Percentiles rank a stretch among this genome's conserved stretches.
Evolutionary conservation across 1,140 invertebrate species (phyloP).

Genomic region (Leucophenga varia): DNA sequence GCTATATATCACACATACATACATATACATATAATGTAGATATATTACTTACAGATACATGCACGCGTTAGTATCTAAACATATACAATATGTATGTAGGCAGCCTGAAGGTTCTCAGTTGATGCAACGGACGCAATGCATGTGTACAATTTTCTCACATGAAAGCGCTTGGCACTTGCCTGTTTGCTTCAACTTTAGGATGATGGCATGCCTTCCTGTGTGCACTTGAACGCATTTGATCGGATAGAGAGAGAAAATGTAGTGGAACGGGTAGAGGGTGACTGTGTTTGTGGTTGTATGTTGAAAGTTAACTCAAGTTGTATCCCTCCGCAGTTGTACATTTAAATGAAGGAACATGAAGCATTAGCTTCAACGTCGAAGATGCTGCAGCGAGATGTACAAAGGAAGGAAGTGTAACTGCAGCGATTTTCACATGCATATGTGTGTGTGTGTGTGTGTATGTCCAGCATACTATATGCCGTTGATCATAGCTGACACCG

Average conservation of each 20-base stretch:
- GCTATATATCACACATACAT: neutral
- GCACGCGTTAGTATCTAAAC: no score
- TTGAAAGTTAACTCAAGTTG: slow-evolving; percentile 35
- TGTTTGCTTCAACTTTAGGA: slow-evolving; percentile 3
- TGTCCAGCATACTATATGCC: slow-evolving; percentile 21
- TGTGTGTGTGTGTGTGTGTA: no score
- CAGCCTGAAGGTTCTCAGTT: slow-evolving; percentile 32
- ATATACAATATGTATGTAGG: no score
- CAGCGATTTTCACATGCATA: no score
- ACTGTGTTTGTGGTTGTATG: neutral
- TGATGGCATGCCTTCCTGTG: slow-evolving; percentile 1
- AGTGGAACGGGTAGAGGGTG: no score
- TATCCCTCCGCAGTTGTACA: slow-evolving; percentile 51
- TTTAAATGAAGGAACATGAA: slow-evolving; percentile 33
- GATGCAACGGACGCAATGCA: no score
- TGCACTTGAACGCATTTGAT: neutral
- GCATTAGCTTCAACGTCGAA: no score
- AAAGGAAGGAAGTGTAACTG: no score
- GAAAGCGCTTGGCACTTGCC: slow-evolving; percentile 5
- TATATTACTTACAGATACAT: no score
- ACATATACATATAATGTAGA: no score
- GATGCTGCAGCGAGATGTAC: no score
- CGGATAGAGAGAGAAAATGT: no score
- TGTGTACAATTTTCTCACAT: slow-evolving; percentile 52
- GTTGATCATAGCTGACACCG: slow-evolving; percentile 49